Base-by-base conservation (phyloP, 2,797 vertebrate species). In the Merluccius polli region DNA sequence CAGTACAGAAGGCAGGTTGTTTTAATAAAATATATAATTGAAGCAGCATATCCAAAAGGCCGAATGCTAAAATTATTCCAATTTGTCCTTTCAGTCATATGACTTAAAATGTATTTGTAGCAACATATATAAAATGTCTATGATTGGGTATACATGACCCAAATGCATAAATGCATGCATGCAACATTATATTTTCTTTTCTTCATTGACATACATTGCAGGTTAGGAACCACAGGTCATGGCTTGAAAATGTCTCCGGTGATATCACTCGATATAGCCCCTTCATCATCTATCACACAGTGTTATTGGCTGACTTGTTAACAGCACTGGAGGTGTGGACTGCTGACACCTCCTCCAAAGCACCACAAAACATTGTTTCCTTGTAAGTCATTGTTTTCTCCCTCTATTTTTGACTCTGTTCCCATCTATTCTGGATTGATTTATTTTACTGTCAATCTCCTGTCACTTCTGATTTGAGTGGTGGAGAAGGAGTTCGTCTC, bases 361-460 rank as follows among this genome's bases (percentile, higher is more conserved):
- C 84, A 87, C 78, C 84, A 83, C 82, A 87, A 90, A 91, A 88
- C 74, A 76, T 75, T 84, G 77, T 84, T 86, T 90, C 87, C 86
- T 89, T 87, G 84, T 89, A 88, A 87, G 86, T 90, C 86, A 84
- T 85, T 88, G 85, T 90, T 90, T 91, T 90, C 88, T 87, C 85
- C 81, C 86, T 89, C 89, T 91, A 91, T 92, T 90, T 91, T 85
- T 89, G 88, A 91, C 89, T 77, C 70, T 80, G 82, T 90, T 85
- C 81, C 82, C 84, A 82, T 87, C 91, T 91, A 87, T 88, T 93
- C 88, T 87, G 77, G 85, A 87, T 89, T 88, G 90, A 92, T 92
- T 90, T 93, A 81, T 86, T 90, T 91, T 78, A 88, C 88, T 90
- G 91, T 93, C 92, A 93, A 88, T 93, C 93, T 92, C 79, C 87